phyloP scores from a whole-genome alignment of 2,888 invertebrate genomes.

The Drosophila leonis region DNA sequence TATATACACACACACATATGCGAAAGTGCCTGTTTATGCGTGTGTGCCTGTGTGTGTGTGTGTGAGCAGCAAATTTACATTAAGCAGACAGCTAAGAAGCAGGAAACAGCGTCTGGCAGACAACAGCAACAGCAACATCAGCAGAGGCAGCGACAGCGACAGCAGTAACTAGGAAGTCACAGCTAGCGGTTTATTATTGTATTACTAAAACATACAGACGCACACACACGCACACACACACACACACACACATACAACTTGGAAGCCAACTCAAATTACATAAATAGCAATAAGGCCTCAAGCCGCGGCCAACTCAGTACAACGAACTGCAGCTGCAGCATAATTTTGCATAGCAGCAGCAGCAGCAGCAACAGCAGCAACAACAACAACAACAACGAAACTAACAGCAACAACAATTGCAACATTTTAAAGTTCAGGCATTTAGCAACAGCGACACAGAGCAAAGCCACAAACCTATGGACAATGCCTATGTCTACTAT shows the following conservation, averaged over 20 bases:
- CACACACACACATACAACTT: conserved; percentile 60
- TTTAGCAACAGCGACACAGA: conserved; percentile 57
- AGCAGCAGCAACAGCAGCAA: conserved; percentile 25
- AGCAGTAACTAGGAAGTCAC: conserved; percentile 65
- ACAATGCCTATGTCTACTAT: conserved; percentile 86
- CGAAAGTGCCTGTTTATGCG: conserved; percentile 27
- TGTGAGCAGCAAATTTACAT: conserved; percentile 48
- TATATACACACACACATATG: conserved; percentile 30
- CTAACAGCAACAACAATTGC: conserved; percentile 28
- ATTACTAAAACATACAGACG: conserved; percentile 50
- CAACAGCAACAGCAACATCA: conserved; percentile 14
- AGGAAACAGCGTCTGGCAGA: conserved; percentile 50
- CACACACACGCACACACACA: conserved; percentile 38
- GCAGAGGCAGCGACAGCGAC: conserved; percentile 8
- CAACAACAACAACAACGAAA: conserved; percentile 32
- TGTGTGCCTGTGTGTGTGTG: conserved; percentile 32
- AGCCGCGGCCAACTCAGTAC: conserved; percentile 55
- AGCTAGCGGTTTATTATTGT: conserved; percentile 73
- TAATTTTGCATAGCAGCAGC: conserved; percentile 56
- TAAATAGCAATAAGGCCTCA: conserved; percentile 64
- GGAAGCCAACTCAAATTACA: conserved; percentile 73
- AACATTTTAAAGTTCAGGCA: conserved; percentile 69
- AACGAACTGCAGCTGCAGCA: conserved; percentile 72
- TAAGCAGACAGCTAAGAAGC: conserved; percentile 71
- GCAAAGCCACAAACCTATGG: conserved; percentile 83